Evolutionary conservation across 2,888 invertebrate genomes (phyloP), one percentile per base, ranked within the genome.

Genomic region (Patella ulyssiponensis): DNA sequence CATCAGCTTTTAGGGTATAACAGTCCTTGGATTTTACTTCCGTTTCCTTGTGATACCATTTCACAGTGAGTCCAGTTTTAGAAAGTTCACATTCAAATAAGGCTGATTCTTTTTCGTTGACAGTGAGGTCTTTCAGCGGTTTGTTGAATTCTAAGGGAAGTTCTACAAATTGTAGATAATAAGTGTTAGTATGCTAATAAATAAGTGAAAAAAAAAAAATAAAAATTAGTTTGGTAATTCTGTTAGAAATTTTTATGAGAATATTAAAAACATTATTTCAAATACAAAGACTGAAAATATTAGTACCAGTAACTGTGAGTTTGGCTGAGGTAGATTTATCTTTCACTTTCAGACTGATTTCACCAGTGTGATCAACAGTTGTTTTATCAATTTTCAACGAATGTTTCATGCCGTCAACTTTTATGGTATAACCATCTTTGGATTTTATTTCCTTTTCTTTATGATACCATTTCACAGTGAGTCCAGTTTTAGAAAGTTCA

Each of bases 401-500:
- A 76, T 90, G 89, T 5, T 79, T 81, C 54, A 79, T 82, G 3
- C 86, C 96, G 92, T 97, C 96, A 88, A 96, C 95, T 74, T 96
- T 94, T n/a, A 97, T 94, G 88, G 83, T 96, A 94, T 90, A 96
- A 90, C 96, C 82, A 72, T 86, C 96, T 95, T 96, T 96, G 71
- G 96, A 96, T 86, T 95, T 96, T 0, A 97, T 93, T 92, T 97
- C 96, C 87, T 95, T 95, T 94, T 88, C 89, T 79, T 90, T 85
- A 80, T 96, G 95, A 92, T 94, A 96, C 98, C 98, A 98, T 90
- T 95, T 96, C 0, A 97, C 97, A 3, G 96, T 92, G 23, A 97
- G 97, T 91, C 98, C 97, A 58, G 97, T 97, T 93, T 98, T 98
- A 33, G 97, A 97, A 15, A 98, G 93, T 91, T 98, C 97, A 85